Conservation (phyloP, 2,888 invertebrate species). For the Oscheius sp. region DNA sequence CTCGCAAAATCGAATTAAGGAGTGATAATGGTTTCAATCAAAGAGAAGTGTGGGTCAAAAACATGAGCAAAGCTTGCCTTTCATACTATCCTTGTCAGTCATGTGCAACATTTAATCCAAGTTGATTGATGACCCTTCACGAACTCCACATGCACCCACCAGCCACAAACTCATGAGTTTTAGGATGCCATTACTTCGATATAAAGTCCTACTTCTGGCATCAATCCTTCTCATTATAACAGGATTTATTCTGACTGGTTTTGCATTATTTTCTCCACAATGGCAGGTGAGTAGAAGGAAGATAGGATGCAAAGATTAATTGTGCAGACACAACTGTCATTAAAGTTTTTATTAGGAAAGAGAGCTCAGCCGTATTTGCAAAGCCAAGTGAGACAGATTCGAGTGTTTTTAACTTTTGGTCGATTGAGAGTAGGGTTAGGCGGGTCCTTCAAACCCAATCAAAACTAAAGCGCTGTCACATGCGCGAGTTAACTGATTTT, state of each 20-base stretch:
- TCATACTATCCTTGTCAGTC: slow-evolving; percentile 6
- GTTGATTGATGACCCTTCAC: slow-evolving; percentile 24
- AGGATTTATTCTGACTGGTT: slow-evolving; percentile 50
- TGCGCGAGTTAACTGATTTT: too few relatives aligned
- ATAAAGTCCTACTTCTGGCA: slow-evolving; percentile 47
- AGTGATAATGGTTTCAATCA: too few relatives aligned
- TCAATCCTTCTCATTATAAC: slow-evolving; percentile 51
- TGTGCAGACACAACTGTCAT: too few relatives aligned
- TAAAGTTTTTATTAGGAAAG: too few relatives aligned
- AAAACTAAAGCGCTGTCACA: too few relatives aligned
- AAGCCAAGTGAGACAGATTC: too few relatives aligned
- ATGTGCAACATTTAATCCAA: slow-evolving; percentile 26
- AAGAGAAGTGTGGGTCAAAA: too few relatives aligned
- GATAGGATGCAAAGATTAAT: background rate
- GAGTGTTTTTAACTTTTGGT: too few relatives aligned
- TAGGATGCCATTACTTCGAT: slow-evolving; percentile 39
- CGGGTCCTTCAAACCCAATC: too few relatives aligned
- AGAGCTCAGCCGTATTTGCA: too few relatives aligned
- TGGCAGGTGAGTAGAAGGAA: slow-evolving; percentile 45
- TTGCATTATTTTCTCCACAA: slow-evolving; percentile 47
- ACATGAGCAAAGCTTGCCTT: background rate
- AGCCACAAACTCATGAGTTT: slow-evolving; percentile 11
- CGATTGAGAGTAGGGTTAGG: too few relatives aligned
- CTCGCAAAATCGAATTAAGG: too few relatives aligned
- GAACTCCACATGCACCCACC: slow-evolving; percentile 12